Evolutionary conservation across 1,140 invertebrate genomes (phyloP), one percentile per base, ranked within the genome.

Genomic region (Diachasmimorpha longicaudata): DNA sequence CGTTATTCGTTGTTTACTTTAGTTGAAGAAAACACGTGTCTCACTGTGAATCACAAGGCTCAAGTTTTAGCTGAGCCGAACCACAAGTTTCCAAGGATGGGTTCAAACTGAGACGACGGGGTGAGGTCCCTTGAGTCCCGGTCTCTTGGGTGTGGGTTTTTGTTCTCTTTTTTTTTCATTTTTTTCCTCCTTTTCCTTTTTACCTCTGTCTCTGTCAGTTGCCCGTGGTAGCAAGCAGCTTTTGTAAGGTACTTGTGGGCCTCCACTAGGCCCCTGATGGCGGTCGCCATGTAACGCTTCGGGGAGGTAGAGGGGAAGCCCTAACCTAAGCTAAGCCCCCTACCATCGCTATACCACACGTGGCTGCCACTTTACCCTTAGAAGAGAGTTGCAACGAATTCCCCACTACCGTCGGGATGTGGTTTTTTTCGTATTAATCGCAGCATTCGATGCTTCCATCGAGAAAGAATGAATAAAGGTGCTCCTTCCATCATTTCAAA

Each of bases 11-110:
- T 63, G 58, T 63, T 63, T 63, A 63, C 23, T 63, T 31, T 9
- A 63, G 46, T 52, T 25, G 9, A 55, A 31, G 16, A 42, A 36
- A 70, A 68, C 73, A 73, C 73, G 73, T 73, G 74, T 74, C 58
- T 42, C 5, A 42, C 6, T 6, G 11, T 37, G 10, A 66, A 66
- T 14, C 10, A 14, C 14, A 68, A 39, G 19, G 31, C 21, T 16
- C 21, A 58, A 74, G 67, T n/a, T 55, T 55, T 13, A 70, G 44
- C 58, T 68, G 44, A n/a, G 79, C 79, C 83, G 83, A 86, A 83
- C 83, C 84, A 83, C 82, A 83, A 78, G 82, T 85, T 85, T 83
- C 86, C 85, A 87, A 88, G 86, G 88, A 89, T 87, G 85, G 84
- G 80, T 88, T 85, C 84, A 81, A 84, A 89, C 88, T 89, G 87